Percentiles rank a stretch among this genome's conserved stretches.
Conservation (phyloP, 1,140 invertebrate genomes). For the Asobara japonica region DNA sequence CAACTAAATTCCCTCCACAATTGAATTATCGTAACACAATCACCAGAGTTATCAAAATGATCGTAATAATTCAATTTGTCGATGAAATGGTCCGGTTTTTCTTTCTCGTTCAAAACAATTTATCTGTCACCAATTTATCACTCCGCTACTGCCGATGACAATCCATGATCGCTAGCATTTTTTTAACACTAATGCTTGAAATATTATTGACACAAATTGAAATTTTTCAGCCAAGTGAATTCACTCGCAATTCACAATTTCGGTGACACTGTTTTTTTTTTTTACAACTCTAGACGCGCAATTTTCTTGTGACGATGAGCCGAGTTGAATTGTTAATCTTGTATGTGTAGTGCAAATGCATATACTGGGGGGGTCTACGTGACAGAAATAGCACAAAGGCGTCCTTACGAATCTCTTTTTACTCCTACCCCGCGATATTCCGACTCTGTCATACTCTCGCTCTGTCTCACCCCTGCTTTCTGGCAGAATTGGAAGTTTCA, state of each 20-base stretch:
- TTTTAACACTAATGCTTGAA: constrained; percentile 37
- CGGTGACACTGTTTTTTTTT: too few species aligned
- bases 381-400: constrained; percentile 24
- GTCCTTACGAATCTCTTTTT: background rate
- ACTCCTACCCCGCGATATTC: background rate
- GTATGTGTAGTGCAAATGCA: constrained; percentile 5
- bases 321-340: background rate
- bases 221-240: too few species aligned
- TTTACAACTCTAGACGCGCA: background rate
- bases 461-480: background rate
- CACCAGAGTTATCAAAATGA: background rate
- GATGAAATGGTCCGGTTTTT: background rate
- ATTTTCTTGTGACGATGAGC: background rate
- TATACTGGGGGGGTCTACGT: background rate
- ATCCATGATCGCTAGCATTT: constrained; percentile 63
- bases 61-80: too few species aligned
- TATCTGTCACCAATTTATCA: constrained; percentile 19
- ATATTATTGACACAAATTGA: too few species aligned
- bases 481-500: background rate
- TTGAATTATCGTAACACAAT: background rate
- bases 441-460: background rate
- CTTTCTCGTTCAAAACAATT: too few species aligned
- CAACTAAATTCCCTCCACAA: background rate
- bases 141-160: constrained; percentile 60
- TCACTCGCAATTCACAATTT: too few species aligned